Base-by-base conservation (phyloP, 1,140 invertebrate species). In the Halyomorpha halys region DNA sequence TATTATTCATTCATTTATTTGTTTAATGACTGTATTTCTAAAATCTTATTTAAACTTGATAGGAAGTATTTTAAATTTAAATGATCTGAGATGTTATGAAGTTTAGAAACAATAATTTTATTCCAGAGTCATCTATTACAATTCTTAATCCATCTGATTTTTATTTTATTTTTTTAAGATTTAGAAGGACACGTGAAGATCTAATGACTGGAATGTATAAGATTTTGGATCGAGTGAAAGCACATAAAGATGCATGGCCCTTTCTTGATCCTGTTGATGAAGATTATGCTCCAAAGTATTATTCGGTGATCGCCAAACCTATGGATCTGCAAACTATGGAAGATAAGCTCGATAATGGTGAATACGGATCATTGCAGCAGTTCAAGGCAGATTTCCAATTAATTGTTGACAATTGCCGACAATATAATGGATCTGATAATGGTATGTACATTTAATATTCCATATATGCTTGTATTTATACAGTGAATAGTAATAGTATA, bases 311-410 rank as follows among this genome's bases (percentile, higher is more conserved):
- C 67, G 78, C 83, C 70, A 78, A 85, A 68, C 91, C 91, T 15
- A 94, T 94, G 90, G 89, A 93, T 75, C 76, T 94, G 45, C 82
- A 83, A 53, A 86, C 84, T 68, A 94, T 96, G 85, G 91, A 94
- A 73, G 86, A 89, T 67, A 86, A 90, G 69, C 76, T 94, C 16
- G 88, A 91, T 71, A 81, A 80, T 69, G 86, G 88, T 27, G 82
- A 83, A 65, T 95, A 96, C 71, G 82, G 83, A 30, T 86, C 82
- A 66, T 83, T 89, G 67, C 80, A 79, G 49, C 85, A 90, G 76
- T 94, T 95, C 74, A 86, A 87, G 72, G 81, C 81, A 3, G 92
- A 95, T 76, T 94, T 95, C 75, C 84, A 87, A 69, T 80, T 93
- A 47, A 94, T 95, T 71, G 86, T 94, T 14, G 89, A 92, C 69